Percentiles rank a stretch among this genome's conserved stretches.
phyloP scores from a whole-genome alignment of 2,888 invertebrate genomes.

The Caenorhabditis panamensis region DNA sequence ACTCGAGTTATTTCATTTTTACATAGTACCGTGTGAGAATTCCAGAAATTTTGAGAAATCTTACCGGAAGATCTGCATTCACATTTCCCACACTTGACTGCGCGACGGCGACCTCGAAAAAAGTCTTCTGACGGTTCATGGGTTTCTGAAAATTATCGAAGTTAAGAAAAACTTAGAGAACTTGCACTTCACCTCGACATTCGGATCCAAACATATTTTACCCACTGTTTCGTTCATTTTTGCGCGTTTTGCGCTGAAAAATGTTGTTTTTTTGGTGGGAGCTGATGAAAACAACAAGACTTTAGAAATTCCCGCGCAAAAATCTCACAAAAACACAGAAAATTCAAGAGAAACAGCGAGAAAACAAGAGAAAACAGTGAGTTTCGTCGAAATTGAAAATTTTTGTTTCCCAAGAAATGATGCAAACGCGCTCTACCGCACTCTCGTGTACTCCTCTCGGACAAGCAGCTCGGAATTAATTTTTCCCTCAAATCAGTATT shows the following conservation, averaged over 20 bases:
- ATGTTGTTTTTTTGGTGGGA: too few species aligned
- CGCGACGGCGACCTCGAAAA: constrained; percentile 34
- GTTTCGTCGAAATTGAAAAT: constrained; percentile 5
- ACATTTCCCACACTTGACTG: constrained; percentile 39
- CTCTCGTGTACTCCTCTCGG: constrained; percentile 47
- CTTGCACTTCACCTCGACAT: background rate
- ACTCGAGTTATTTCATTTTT: too few species aligned
- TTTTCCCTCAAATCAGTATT: background rate
- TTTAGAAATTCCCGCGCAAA: background rate
- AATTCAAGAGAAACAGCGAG: background rate
- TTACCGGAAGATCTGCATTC: constrained; percentile 46
- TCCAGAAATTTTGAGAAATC: background rate
- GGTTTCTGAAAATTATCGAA: constrained; percentile 24
- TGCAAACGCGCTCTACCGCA: constrained; percentile 37
- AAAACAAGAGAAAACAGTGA: too few species aligned
- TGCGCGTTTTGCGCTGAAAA: background rate
- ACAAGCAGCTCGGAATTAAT: background rate
- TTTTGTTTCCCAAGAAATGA: background rate
- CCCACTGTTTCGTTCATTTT: background rate
- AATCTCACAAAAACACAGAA: background rate
- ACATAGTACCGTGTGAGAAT: too few species aligned
- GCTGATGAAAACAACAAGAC: too few species aligned
- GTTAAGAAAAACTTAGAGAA: too few species aligned
- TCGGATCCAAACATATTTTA: background rate
- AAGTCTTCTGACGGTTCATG: constrained; percentile 26